Percentiles rank a stretch among this genome's conserved stretches.
phyloP scores from a whole-genome alignment of 2,888 invertebrate species.

The Calameuta idolon region DNA sequence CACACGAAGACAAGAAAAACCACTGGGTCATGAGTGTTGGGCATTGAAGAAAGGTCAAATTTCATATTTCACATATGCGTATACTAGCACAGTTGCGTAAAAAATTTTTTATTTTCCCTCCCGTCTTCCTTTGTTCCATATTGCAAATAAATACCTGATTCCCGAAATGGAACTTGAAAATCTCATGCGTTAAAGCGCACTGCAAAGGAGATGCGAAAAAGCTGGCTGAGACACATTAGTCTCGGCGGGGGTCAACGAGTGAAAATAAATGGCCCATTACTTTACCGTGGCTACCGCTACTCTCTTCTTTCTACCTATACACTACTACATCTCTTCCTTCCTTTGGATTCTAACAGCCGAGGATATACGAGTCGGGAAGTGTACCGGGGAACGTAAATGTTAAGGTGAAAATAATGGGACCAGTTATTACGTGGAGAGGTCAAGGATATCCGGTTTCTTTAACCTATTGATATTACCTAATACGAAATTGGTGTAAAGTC shows the following conservation, averaged over 20 bases:
- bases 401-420: slow-evolving; percentile 28
- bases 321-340: background rate
- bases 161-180: background rate
- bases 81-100: background rate
- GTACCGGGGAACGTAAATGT: slow-evolving; percentile 42
- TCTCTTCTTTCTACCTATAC: background rate
- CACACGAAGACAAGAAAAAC: too few species aligned
- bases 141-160: background rate
- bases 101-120: background rate
- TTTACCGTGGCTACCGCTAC: slow-evolving; percentile 21
- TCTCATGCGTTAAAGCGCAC: slow-evolving; percentile 29
- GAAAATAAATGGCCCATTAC: slow-evolving; percentile 55
- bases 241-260: slow-evolving; percentile 52
- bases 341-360: slow-evolving; percentile 10
- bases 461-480: background rate
- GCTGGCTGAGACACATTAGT: slow-evolving; percentile 52
- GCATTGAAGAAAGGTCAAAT: background rate
- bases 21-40: background rate
- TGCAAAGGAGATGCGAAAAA: slow-evolving; percentile 40
- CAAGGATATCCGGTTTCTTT: background rate
- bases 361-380: slow-evolving; percentile 34
- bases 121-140: background rate
- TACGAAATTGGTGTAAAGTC: background rate
- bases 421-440: background rate
- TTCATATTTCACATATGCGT: background rate